Conservation (phyloP, 2,113 vertebrate species). For the Microcebus tavaratra region DNA sequence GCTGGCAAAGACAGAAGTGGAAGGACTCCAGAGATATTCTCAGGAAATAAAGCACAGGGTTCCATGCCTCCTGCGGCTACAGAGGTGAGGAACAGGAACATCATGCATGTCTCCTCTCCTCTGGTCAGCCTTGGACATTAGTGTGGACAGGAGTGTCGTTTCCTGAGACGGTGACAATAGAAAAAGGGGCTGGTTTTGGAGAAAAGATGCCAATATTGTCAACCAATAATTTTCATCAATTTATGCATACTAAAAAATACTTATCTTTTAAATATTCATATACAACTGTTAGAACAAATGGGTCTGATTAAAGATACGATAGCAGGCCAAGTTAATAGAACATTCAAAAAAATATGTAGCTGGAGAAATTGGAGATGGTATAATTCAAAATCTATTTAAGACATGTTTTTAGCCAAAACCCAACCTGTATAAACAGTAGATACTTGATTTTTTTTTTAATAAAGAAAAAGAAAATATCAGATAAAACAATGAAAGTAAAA, state of each 20-base stretch:
- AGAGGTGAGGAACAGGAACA: not conserved
- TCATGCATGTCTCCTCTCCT: not conserved
- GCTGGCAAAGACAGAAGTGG: not conserved
- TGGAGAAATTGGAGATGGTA: not conserved
- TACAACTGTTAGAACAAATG: slow-evolving; percentile 62
- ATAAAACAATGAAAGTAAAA: slow-evolving; percentile 21
- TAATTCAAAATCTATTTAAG: not conserved
- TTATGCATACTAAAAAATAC: slow-evolving; percentile 46
- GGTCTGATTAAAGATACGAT: not conserved
- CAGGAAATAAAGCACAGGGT: not conserved
- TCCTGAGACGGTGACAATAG: not conserved
- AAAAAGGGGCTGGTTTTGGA: not conserved
- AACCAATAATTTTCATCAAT: slow-evolving; percentile 27
- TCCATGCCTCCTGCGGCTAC: too few species aligned
- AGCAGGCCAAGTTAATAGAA: slow-evolving; percentile 28
- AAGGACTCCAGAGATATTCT: not conserved
- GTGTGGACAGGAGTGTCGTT: not conserved
- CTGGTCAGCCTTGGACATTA: not conserved
- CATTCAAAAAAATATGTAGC: not conserved
- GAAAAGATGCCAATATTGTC: slow-evolving; percentile 26
- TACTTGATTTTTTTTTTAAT: not conserved
- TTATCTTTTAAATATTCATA: slow-evolving; percentile 68
- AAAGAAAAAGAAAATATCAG: not conserved
- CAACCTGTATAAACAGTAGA: not conserved
- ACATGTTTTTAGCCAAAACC: not conserved